These are phyloP conservation scores for Copidosoma floridanum DNA, from an alignment of 1,140 invertebrate genomes.

Conservation along the genomic window DNA sequence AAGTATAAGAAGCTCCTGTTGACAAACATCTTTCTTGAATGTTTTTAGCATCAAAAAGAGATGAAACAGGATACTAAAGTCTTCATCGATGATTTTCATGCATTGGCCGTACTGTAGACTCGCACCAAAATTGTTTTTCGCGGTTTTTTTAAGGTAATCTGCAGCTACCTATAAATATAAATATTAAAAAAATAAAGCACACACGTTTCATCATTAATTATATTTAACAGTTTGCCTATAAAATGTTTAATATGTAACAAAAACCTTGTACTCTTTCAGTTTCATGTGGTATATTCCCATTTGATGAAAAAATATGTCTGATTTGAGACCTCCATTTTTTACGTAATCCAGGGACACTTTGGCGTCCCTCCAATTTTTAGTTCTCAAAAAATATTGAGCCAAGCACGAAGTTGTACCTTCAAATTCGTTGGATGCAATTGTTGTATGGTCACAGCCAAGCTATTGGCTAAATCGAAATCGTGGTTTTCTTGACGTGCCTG, in stretches of 20 bases:
- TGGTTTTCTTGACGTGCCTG: not conserved
- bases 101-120: not conserved
- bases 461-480: not conserved
- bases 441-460: not conserved
- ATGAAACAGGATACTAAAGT: not conserved
- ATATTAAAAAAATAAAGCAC: too few species aligned
- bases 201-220: too few species aligned
- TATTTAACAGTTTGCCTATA: too few species aligned
- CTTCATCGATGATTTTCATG: not conserved
- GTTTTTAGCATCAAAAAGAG: not conserved
- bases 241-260: too few species aligned
- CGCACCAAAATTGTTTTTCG: not conserved
- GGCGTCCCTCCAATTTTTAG: not conserved
- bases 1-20: not conserved
- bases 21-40: not conserved
- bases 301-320: not conserved
- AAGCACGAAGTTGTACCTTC: not conserved
- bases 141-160: not conserved
- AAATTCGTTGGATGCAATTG: not conserved
- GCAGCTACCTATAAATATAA: conserved; percentile 4
- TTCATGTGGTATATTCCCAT: not conserved
- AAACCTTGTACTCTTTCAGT: not conserved
- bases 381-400: not conserved
- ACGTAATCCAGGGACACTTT: not conserved
- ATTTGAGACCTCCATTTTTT: not conserved